Conservation (phyloP, 2,797 vertebrate species). For the Simalia tracyae region DNA sequence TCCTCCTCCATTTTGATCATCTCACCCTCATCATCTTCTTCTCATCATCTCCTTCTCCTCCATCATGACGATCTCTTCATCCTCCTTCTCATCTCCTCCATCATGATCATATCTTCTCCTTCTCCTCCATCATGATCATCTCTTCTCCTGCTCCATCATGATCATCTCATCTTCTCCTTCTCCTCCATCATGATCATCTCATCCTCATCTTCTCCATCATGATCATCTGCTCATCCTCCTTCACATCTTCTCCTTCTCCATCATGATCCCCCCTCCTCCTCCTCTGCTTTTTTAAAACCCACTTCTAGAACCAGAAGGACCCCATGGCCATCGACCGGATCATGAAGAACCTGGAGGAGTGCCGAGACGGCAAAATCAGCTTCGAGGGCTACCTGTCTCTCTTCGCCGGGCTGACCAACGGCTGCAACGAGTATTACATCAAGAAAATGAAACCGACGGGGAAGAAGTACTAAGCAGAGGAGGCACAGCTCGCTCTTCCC, state of each 20-base stretch:
- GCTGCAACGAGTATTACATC: slow-evolving; percentile 79
- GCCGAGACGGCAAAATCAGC: slow-evolving; percentile 77
- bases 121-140: not conserved
- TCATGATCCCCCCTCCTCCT: not conserved
- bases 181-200: not conserved
- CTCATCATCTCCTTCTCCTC: not conserved
- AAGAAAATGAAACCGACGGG: slow-evolving; percentile 73
- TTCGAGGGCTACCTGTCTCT: slow-evolving; percentile 79
- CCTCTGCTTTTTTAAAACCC: not conserved
- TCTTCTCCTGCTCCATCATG: not conserved
- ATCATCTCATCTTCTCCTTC: not conserved
- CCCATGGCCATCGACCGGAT: slow-evolving; percentile 74
- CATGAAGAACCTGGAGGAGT: slow-evolving; percentile 79
- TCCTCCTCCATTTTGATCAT: not conserved
- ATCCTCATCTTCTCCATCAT: not conserved
- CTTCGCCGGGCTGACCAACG: slow-evolving; percentile 72
- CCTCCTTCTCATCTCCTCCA: not conserved
- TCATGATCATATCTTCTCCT: not conserved
- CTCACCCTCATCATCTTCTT: not conserved
- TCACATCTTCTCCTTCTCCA: not conserved
- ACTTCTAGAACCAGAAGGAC: slow-evolving; percentile 76
- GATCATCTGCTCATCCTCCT: not conserved
- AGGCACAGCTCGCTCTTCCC: not conserved
- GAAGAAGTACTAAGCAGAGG: slow-evolving; percentile 54
- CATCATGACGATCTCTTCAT: not conserved